Conservation (phyloP, 2,113 vertebrate genomes). For the Cercopithecus mona region DNA sequence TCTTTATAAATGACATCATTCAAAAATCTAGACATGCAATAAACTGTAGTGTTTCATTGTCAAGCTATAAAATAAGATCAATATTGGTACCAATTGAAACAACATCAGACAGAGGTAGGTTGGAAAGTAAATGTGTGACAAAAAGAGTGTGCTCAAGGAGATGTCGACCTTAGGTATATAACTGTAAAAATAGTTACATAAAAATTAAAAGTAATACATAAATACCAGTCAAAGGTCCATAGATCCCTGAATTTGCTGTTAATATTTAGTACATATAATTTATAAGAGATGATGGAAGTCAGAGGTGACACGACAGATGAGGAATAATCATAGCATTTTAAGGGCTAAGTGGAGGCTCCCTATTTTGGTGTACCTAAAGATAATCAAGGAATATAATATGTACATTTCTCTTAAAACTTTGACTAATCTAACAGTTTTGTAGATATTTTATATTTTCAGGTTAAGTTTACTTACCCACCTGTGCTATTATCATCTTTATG, state of each 20-base stretch:
- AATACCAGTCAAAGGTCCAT: background rate
- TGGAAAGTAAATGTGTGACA: background rate
- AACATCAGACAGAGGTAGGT: background rate
- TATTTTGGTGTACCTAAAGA: background rate
- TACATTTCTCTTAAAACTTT: background rate
- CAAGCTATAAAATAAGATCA: background rate
- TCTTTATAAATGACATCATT: background rate
- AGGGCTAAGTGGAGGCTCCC: background rate
- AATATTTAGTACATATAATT: slow-evolving; percentile 2
- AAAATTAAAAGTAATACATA: slow-evolving; percentile 5
- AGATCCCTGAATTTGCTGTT: background rate
- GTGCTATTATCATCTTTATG: background rate
- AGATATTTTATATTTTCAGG: background rate
- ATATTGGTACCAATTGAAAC: background rate
- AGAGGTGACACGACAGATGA: background rate
- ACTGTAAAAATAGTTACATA: background rate
- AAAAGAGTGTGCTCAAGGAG: background rate
- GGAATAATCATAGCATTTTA: background rate
- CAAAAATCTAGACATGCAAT: background rate
- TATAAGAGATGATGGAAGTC: background rate
- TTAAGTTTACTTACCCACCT: background rate
- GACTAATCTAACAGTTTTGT: background rate
- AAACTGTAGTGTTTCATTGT: background rate
- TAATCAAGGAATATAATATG: background rate
- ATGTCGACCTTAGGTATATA: background rate